Evolutionary conservation across 2,113 vertebrate genomes (phyloP).

Genomic region (Cariama cristata): DNA sequence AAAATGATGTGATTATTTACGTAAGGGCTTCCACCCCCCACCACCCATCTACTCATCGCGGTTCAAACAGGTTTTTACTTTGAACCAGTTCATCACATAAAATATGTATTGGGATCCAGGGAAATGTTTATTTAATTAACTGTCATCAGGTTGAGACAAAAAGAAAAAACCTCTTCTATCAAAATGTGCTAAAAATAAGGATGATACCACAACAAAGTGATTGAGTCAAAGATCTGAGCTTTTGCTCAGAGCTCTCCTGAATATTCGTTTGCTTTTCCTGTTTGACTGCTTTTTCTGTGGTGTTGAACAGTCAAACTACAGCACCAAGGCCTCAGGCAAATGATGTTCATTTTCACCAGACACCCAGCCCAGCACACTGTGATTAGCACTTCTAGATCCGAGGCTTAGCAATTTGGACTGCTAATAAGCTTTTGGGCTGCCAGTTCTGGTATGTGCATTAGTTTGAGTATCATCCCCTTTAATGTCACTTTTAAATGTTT

Average conservation of each 20-base stretch:
- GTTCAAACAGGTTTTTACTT: conserved; percentile 43
- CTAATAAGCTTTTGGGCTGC: not conserved
- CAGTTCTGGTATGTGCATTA: not conserved
- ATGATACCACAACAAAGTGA: not conserved
- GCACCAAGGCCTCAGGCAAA: not conserved
- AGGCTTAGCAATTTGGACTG: not conserved
- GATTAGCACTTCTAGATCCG: not conserved
- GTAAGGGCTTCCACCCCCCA: not conserved
- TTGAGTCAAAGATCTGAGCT: not conserved
- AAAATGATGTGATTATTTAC: conserved; percentile 43
- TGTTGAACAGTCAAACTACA: not conserved
- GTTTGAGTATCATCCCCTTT: not conserved
- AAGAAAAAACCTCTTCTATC: not conserved
- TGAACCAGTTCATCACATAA: conserved; percentile 47
- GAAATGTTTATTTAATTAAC: conserved; percentile 47
- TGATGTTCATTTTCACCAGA: not conserved
- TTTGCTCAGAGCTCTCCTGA: not conserved
- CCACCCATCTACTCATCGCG: not conserved
- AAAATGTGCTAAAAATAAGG: conserved; percentile 38
- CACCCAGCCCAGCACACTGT: not conserved
- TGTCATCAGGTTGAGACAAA: conserved; percentile 17
- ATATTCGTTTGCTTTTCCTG: not conserved
- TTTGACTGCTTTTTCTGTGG: not conserved
- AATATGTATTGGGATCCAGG: conserved; percentile 30
- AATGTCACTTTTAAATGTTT: conserved; percentile 39